Evolutionary conservation across 1,140 invertebrate species (phyloP).

Genomic region (Formica exsecta): DNA sequence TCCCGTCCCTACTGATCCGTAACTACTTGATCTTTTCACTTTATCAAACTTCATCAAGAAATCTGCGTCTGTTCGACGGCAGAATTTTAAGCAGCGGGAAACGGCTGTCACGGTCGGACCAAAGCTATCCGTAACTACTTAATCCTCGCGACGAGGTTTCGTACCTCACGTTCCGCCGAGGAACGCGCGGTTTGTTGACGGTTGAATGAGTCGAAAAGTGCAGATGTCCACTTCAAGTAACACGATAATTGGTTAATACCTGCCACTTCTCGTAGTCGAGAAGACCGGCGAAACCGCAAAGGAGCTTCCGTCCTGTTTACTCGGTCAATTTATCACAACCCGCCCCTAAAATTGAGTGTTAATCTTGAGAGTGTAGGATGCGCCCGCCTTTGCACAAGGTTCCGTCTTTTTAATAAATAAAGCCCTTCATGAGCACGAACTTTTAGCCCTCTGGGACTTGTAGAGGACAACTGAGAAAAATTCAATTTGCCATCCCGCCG

Average conservation of each 20-base stretch:
- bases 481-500: constrained; percentile 64
- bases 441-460: not conserved
- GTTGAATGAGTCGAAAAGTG: not conserved
- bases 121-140: constrained; percentile 37
- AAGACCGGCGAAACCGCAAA: not conserved
- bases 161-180: not conserved
- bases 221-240: not conserved
- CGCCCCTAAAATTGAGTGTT: constrained; percentile 36
- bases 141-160: not conserved
- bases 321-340: constrained; percentile 57
- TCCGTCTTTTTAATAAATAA: constrained; percentile 68
- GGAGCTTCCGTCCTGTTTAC: constrained; percentile 38
- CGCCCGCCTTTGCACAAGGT: not conserved
- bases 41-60: constrained; percentile 44
- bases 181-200: not conserved
- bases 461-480: constrained; percentile 52
- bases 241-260: constrained; percentile 65
- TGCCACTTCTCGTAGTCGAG: not conserved
- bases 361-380: constrained; percentile 4
- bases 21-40: constrained; percentile 25
- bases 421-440: constrained; percentile 21
- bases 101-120: constrained; percentile 34
- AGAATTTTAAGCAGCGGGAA: constrained; percentile 49
- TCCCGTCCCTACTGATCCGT: not conserved
- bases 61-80: not conserved